These are phyloP conservation scores for Cossypha caffra DNA, from an alignment of 2,797 vertebrate genomes.

Conservation along the genomic window DNA sequence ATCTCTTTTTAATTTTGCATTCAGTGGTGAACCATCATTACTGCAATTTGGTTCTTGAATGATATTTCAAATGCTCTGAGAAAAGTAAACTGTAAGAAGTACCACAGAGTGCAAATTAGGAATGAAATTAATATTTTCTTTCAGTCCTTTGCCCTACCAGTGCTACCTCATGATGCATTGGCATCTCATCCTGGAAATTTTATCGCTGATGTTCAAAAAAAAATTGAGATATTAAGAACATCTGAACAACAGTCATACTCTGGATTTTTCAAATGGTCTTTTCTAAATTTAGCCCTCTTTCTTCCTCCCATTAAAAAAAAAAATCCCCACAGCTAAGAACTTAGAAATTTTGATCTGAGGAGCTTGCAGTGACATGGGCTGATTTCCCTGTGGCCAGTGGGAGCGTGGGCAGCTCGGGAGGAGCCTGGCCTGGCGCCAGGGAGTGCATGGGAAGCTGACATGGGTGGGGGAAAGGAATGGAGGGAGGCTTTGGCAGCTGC, in stretches of 20 bases:
- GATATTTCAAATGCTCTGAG: neutral
- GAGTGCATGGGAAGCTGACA: constrained; percentile 95
- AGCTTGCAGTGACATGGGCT: constrained; percentile 56
- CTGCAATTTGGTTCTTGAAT: neutral
- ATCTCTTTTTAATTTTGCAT: neutral
- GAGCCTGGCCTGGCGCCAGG: constrained; percentile 82
- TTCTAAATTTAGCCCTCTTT: constrained; percentile 58
- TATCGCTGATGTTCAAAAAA: neutral
- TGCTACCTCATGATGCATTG: neutral
- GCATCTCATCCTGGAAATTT: constrained; percentile 10
- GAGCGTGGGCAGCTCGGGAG: constrained; percentile 78
- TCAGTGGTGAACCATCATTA: neutral
- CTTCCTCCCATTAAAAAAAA: neutral
- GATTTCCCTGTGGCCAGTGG: constrained; percentile 51
- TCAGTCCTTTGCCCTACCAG: neutral
- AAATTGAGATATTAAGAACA: neutral
- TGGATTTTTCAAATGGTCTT: neutral
- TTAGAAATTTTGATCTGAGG: constrained; percentile 10
- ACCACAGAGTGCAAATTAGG: neutral
- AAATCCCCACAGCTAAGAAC: neutral
- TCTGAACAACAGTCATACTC: neutral
- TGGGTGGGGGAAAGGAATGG: constrained; percentile 73
- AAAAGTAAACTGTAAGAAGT: neutral
- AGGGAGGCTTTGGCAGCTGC: constrained; percentile 25
- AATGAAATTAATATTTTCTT: neutral